Evolutionary conservation across 2,797 vertebrate species (phyloP).

Genomic region (Peromyscus melanophrys): DNA sequence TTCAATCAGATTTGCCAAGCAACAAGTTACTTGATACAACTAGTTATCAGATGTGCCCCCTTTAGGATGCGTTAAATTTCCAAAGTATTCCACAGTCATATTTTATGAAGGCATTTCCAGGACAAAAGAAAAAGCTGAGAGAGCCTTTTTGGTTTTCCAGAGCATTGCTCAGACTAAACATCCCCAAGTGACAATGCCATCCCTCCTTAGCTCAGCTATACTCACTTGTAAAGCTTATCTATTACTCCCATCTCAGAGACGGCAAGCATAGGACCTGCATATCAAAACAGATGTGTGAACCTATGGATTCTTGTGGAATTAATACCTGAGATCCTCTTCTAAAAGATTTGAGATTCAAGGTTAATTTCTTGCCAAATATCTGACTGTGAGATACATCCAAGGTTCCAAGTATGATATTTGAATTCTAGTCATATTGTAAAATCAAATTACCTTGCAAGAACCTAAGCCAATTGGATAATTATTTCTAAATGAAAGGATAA

Average conservation of each 20-base stretch:
- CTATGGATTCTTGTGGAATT: not conserved
- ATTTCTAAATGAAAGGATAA: slow-evolving; percentile 48
- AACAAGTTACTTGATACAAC: not conserved
- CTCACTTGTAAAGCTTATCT: not conserved
- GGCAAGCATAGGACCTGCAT: not conserved
- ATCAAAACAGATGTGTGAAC: not conserved
- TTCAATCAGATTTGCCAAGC: not conserved
- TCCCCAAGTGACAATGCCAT: not conserved
- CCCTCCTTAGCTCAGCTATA: not conserved
- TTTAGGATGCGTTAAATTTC: not conserved
- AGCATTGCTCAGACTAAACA: not conserved
- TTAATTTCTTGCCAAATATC: slow-evolving; percentile 40
- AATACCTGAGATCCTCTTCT: not conserved
- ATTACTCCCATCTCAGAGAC: not conserved
- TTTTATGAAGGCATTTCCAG: slow-evolving; percentile 2
- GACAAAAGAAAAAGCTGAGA: not conserved
- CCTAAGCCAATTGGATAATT: slow-evolving; percentile 62
- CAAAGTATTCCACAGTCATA: not conserved
- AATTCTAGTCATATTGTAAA: slow-evolving; percentile 41
- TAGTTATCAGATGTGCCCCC: not conserved
- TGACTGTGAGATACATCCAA: not conserved
- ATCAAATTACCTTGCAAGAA: slow-evolving; percentile 58
- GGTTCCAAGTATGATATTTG: slow-evolving; percentile 39
- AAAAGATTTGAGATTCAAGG: not conserved
- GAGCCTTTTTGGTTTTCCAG: not conserved